phyloP scores from a whole-genome alignment of 2,797 vertebrate species.

The Naso thynnoides region DNA sequence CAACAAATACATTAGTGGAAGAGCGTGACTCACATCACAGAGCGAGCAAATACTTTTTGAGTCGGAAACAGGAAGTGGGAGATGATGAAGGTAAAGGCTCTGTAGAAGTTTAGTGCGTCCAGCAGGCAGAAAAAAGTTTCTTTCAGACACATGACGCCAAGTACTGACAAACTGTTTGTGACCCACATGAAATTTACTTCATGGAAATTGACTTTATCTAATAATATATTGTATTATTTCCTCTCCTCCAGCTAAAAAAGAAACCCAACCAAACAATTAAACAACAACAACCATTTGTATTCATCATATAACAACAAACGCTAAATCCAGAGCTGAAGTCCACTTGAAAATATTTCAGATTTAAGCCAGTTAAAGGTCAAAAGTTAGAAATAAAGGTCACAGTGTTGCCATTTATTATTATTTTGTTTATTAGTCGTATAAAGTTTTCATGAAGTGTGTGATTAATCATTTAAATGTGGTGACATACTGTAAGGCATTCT shows the following conservation, averaged over 20 bases:
- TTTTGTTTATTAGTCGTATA: not conserved
- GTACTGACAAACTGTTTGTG: not conserved
- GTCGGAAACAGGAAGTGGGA: not conserved
- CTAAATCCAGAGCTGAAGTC: not conserved
- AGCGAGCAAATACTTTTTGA: not conserved
- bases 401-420: not conserved
- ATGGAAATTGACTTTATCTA: not conserved
- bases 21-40: not conserved
- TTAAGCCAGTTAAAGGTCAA: too few species aligned
- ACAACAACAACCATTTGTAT: too few species aligned
- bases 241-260: not conserved
- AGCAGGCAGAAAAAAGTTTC: not conserved
- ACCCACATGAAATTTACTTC: not conserved
- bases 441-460: not conserved
- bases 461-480: not conserved
- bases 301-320: not conserved
- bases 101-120: not conserved
- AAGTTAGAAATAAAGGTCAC: not conserved
- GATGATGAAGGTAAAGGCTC: not conserved
- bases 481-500: too few species aligned
- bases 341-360: not conserved
- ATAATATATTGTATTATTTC: too few species aligned
- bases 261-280: not conserved
- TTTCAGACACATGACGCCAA: not conserved
- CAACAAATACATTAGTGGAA: not conserved